Evolutionary conservation across 2,113 vertebrate species (phyloP).

Genomic region (Aegithalos caudatus): DNA sequence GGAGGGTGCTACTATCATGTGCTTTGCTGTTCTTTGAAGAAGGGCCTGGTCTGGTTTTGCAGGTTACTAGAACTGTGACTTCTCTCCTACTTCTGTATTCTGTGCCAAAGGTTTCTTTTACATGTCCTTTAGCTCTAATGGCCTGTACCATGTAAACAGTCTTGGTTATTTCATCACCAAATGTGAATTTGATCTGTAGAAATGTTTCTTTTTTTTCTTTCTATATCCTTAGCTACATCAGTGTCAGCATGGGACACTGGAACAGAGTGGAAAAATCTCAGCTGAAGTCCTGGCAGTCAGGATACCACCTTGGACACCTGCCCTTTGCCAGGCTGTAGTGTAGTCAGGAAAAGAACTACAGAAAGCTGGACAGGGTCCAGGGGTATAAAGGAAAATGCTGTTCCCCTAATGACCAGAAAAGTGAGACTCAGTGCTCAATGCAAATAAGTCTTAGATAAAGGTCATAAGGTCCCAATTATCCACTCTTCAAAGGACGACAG

Average conservation of each 20-base stretch:
- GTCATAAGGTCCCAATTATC: conserved; percentile 29
- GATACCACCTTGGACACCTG: not conserved
- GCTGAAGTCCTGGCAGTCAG: not conserved
- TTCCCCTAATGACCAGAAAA: not conserved
- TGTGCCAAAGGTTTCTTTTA: not conserved
- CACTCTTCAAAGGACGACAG: not conserved
- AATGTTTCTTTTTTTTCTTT: not conserved
- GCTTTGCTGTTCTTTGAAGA: not conserved
- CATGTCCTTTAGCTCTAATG: not conserved
- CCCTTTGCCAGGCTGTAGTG: not conserved
- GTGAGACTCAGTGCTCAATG: not conserved
- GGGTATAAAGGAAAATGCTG: not conserved
- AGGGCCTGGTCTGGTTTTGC: not conserved
- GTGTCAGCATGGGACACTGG: not conserved
- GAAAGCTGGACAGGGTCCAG: not conserved
- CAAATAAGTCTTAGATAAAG: conserved; percentile 35
- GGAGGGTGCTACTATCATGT: not conserved
- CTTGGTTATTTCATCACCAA: not conserved
- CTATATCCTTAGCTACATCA: not conserved
- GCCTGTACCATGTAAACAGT: not conserved
- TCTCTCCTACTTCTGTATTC: not conserved
- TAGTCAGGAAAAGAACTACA: not conserved
- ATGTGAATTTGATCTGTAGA: not conserved
- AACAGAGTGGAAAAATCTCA: not conserved
- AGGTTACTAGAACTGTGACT: not conserved